phyloP scores from a whole-genome alignment of 2,888 invertebrate species.

The Drosophila affinis region DNA sequence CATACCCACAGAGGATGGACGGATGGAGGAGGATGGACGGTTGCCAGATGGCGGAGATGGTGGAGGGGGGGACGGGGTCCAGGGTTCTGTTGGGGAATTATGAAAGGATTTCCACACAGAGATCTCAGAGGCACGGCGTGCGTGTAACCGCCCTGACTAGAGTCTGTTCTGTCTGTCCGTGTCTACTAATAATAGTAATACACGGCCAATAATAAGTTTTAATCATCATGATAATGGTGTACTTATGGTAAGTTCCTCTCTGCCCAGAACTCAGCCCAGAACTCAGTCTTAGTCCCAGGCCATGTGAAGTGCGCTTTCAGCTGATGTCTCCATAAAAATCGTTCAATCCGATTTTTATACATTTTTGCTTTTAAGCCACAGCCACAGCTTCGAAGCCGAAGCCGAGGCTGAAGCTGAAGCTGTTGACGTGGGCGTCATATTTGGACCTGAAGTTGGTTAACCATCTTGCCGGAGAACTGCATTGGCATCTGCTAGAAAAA shows the following conservation, averaged over 20 bases:
- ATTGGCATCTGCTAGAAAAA: conserved; percentile 37
- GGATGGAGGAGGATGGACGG: not conserved
- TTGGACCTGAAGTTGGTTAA: conserved; percentile 43
- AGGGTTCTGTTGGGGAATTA: conserved; percentile 44
- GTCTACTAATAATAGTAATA: conserved; percentile 75
- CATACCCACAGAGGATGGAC: conserved; percentile 50
- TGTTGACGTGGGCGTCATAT: conserved; percentile 65
- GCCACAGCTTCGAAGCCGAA: conserved; percentile 2
- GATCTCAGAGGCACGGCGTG: conserved; percentile 61
- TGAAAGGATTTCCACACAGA: conserved; percentile 65
- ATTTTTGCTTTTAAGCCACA: conserved; percentile 53
- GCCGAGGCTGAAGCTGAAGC: no score
- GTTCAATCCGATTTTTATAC: conserved; percentile 54
- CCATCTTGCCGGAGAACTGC: not conserved
- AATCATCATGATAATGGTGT: conserved; percentile 78
- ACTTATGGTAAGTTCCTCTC: conserved; percentile 55
- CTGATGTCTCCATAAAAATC: conserved; percentile 74
- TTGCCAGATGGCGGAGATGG: not conserved
- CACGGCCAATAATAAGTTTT: conserved; percentile 77
- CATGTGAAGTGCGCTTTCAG: conserved; percentile 24
- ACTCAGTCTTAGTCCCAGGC: conserved; percentile 4
- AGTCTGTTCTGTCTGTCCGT: conserved; percentile 29
- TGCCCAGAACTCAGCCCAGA: conserved; percentile 9
- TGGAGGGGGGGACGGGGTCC: not conserved
- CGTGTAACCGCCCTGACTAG: conserved; percentile 59